A percentile compares a stretch with the other conserved stretches of the same genome.
phyloP scores from a whole-genome alignment of 1,140 invertebrate species.

The Drosophila sturtevanti region DNA sequence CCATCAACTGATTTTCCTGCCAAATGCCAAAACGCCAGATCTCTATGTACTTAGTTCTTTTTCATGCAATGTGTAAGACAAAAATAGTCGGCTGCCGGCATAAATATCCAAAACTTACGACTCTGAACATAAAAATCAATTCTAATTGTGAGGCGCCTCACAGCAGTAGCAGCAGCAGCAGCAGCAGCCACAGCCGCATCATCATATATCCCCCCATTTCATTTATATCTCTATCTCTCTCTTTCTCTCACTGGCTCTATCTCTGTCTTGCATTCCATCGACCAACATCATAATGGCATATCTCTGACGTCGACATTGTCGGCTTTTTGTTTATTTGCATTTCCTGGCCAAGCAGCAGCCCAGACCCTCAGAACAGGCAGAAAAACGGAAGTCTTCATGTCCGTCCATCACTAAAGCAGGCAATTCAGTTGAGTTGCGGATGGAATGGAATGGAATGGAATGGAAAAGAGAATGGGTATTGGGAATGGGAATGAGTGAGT shows the following conservation, averaged over 20 bases:
- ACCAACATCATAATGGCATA: constrained; percentile 9
- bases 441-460: not conserved
- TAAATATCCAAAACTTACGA: constrained; percentile 78
- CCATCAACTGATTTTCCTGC: constrained; percentile 33
- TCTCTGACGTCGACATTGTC: constrained; percentile 24
- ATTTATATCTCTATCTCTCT: too few relatives aligned
- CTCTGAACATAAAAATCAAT: constrained; percentile 74
- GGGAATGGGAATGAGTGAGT: not conserved
- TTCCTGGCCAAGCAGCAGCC: constrained; percentile 49
- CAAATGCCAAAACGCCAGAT: not conserved
- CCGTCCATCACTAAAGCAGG: constrained; percentile 37
- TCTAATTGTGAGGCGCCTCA: constrained; percentile 45
- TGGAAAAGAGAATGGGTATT: not conserved
- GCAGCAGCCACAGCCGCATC: constrained; percentile 16
- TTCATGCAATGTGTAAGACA: constrained; percentile 3
- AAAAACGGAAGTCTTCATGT: constrained; percentile 71
- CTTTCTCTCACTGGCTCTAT: too few relatives aligned
- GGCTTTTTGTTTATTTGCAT: constrained; percentile 77
- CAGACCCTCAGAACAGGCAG: not conserved
- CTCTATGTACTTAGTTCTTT: not conserved
- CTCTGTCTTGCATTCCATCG: too few relatives aligned
- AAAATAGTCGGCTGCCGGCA: constrained; percentile 28
- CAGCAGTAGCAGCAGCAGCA: constrained; percentile 22
- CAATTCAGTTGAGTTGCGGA: not conserved
- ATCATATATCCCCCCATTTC: not conserved